These are phyloP conservation scores for Galbula dea DNA, from an alignment of 2,113 vertebrate species.

Conservation along the genomic window DNA sequence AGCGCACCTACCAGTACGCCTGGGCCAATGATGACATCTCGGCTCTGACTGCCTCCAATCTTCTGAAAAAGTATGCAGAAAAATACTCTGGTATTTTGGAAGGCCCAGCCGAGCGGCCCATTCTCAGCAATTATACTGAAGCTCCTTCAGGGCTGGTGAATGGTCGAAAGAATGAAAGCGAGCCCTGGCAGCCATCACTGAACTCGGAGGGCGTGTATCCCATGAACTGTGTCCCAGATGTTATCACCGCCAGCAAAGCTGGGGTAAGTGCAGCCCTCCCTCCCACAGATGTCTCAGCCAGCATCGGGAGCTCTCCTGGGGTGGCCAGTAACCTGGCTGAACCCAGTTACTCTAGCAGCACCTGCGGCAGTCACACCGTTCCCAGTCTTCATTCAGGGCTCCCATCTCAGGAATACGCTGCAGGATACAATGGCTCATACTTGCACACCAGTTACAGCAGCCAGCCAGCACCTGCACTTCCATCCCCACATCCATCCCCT, in stretches of 20 bases:
- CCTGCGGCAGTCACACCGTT: constrained; percentile 93
- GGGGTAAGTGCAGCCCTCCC: constrained; percentile 92
- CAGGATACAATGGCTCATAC: constrained; percentile 94
- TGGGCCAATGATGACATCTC: constrained; percentile 99
- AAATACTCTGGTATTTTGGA: constrained; percentile 98
- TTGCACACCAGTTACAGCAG: constrained; percentile 93
- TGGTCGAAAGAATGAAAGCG: constrained; percentile 92
- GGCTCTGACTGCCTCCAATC: constrained; percentile 95
- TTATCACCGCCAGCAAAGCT: constrained; percentile 92
- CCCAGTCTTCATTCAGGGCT: constrained; percentile 92
- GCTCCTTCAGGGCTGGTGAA: constrained; percentile 87
- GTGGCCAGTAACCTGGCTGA: constrained; percentile 93
- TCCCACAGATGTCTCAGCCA: constrained; percentile 89
- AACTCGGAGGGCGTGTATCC: constrained; percentile 91
- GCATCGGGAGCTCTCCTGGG: constrained; percentile 92
- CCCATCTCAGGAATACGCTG: constrained; percentile 96
- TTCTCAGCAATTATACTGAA: constrained; percentile 93
- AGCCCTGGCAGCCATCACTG: constrained; percentile 87
- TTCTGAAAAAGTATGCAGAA: constrained; percentile 98
- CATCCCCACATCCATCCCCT: constrained; percentile 94
- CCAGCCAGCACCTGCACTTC: constrained; percentile 89
- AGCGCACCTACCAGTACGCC: constrained; percentile 97
- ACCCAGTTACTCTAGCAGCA: constrained; percentile 92
- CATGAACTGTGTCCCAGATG: constrained; percentile 96
- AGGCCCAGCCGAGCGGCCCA: constrained; percentile 87